phyloP scores from a whole-genome alignment of 1,140 invertebrate species.

The Globodera rostochiensis region DNA sequence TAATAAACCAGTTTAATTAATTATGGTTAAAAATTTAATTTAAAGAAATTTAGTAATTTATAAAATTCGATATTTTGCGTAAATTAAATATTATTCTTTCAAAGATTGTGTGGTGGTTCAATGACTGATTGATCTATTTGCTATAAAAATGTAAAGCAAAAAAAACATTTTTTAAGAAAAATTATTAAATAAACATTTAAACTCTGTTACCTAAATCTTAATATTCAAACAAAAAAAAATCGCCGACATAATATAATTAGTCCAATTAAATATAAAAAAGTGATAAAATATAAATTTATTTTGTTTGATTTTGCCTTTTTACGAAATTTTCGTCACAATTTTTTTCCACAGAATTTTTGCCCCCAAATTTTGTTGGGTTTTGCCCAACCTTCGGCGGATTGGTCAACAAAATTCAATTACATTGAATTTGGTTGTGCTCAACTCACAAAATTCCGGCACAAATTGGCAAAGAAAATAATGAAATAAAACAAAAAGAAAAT shows the following conservation, averaged over 20 bases:
- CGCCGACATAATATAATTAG: too few species aligned
- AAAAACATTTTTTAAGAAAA: too few species aligned
- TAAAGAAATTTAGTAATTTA: slow-evolving; percentile 13
- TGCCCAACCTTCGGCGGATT: background rate
- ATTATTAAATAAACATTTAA: too few species aligned
- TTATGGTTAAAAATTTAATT: too few species aligned
- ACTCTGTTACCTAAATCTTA: too few species aligned
- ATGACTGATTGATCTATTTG: too few species aligned
- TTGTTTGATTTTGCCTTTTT: background rate
- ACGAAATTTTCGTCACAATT: background rate
- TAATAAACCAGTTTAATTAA: too few species aligned
- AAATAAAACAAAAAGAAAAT: slow-evolving; percentile 6
- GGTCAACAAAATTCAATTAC: slow-evolving; percentile 2
- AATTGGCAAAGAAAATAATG: background rate
- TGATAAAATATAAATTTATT: background rate
- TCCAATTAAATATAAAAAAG: too few species aligned
- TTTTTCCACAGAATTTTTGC: background rate
- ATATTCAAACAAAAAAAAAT: too few species aligned
- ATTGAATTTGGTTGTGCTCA: background rate
- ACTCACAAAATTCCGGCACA: background rate
- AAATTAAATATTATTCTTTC: too few species aligned
- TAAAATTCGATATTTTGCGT: background rate
- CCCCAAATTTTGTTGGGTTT: background rate
- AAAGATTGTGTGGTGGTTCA: too few species aligned
- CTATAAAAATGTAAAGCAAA: too few species aligned